Conservation (phyloP, 64 coral and sea anemone species). For the Stichodactyla helianthus region DNA sequence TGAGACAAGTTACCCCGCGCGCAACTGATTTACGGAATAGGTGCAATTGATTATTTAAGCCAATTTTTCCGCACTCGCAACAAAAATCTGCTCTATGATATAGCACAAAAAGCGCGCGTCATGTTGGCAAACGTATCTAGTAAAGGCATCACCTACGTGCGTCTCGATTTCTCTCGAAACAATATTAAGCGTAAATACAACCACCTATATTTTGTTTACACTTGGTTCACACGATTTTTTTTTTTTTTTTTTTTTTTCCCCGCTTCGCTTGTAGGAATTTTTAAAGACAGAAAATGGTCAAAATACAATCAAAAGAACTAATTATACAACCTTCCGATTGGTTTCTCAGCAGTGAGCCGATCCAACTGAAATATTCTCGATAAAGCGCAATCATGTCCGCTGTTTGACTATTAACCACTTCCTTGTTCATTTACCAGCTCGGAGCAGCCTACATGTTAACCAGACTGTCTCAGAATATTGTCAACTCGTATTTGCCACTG, state of each 20-base stretch:
- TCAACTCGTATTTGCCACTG: constrained; percentile 34
- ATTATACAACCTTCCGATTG: not conserved
- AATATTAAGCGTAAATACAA: not conserved
- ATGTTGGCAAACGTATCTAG: too few relatives aligned
- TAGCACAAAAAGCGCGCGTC: too few relatives aligned
- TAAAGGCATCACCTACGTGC: not conserved
- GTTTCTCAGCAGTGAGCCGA: not conserved
- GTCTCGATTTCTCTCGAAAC: not conserved
- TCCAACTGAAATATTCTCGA: not conserved
- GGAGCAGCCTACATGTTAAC: constrained; percentile 45
- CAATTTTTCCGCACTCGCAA: too few relatives aligned
- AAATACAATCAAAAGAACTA: not conserved
- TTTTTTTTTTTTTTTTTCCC: constrained; percentile 6
- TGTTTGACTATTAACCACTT: not conserved
- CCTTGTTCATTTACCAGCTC: constrained; percentile 20
- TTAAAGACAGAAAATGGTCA: not conserved
- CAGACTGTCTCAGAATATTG: constrained; percentile 24
- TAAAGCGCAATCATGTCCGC: not conserved
- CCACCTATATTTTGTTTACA: not conserved
- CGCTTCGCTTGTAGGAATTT: not conserved
- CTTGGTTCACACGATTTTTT: not conserved
- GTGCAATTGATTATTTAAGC: too few relatives aligned
- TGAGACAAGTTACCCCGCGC: too few relatives aligned
- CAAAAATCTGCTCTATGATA: too few relatives aligned
- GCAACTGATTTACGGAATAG: too few relatives aligned